These are phyloP conservation scores for Ylistrum balloti DNA, from an alignment of 1,140 invertebrate species.

Conservation along the genomic window DNA sequence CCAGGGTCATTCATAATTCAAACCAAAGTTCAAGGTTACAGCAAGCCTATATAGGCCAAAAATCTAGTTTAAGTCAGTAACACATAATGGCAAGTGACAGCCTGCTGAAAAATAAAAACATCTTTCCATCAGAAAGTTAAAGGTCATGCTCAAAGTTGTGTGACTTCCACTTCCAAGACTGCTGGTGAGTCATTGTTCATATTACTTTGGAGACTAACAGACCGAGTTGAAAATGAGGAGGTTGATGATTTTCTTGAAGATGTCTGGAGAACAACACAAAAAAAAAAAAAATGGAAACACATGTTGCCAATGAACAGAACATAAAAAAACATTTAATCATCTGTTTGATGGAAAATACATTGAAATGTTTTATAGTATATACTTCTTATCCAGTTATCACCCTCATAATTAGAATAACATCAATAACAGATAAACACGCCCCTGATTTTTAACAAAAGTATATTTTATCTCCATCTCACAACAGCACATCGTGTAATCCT, in stretches of 20 bases:
- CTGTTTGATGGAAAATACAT: too few relatives aligned
- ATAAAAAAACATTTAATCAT: too few relatives aligned
- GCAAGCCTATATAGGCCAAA: background rate
- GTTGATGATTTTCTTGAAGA: background rate
- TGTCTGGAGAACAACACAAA: background rate
- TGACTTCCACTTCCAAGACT: background rate
- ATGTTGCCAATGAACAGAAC: too few relatives aligned
- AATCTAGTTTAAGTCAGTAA: background rate
- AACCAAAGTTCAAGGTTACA: background rate
- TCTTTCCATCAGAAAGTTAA: background rate
- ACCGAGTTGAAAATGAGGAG: background rate
- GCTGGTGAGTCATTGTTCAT: constrained; percentile 19
- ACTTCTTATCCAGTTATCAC: too few relatives aligned
- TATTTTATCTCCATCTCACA: too few relatives aligned
- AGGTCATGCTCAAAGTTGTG: background rate
- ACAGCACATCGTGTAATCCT: too few relatives aligned
- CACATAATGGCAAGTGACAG: background rate
- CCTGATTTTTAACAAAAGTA: too few relatives aligned
- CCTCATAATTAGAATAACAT: too few relatives aligned
- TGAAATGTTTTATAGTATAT: too few relatives aligned
- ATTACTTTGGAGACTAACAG: background rate
- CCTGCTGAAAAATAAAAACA: background rate
- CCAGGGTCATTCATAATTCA: background rate
- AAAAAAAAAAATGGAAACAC: too few relatives aligned
- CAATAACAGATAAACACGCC: too few relatives aligned